Evolutionary conservation across 2,797 vertebrate genomes (phyloP), one percentile per base, ranked within the genome.

Genomic region (Malurus splendens): DNA sequence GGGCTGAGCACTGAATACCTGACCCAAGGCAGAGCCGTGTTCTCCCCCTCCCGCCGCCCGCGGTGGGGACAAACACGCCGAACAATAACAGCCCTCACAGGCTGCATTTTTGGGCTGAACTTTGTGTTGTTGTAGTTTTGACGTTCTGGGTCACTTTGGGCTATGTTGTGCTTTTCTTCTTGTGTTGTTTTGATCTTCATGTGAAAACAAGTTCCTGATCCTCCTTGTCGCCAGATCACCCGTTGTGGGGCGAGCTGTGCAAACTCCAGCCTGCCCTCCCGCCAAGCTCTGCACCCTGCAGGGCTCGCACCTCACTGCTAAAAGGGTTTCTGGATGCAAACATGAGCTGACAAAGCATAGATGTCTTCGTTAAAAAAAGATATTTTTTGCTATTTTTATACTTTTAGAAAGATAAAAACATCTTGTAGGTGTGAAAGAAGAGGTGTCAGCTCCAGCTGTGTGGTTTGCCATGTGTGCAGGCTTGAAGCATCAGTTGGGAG

Each of bases 121-220:
- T 90, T 75, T 89, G 44, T 95, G 86, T 92, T 92, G 62, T 90
- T 86, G 62, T 33, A 78, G 51, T 90, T 90, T 82, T 50, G 76
- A 80, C 50, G 0, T 85, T 75, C 60, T 60, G 80, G 87, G 87
- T 95, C 93, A 87, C 45, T 87, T 86, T 83, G 89, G 90, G 90
- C 90, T 86, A 62, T 95, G 92, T 90, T 93, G 76, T 89, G 80
- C 77, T 95, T 95, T 66, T 83, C 70, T 91, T 74, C 60, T 87
- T 89, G 50, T 45, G 66, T 67, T 93, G 90, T 93, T 95, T 95
- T 92, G 91, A 89, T 95, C 84, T 91, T 82, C 12, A 2, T 83
- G 76, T 93, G 90, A 93, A 94, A 95, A 90, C 80, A 93, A 93
- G 87, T 93, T 81, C 82, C 62, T 60, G 76, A 85, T 56, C 54